These are phyloP conservation scores for Tupaia chinensis DNA, from an alignment of 2,113 vertebrate genomes.

Conservation along the genomic window DNA sequence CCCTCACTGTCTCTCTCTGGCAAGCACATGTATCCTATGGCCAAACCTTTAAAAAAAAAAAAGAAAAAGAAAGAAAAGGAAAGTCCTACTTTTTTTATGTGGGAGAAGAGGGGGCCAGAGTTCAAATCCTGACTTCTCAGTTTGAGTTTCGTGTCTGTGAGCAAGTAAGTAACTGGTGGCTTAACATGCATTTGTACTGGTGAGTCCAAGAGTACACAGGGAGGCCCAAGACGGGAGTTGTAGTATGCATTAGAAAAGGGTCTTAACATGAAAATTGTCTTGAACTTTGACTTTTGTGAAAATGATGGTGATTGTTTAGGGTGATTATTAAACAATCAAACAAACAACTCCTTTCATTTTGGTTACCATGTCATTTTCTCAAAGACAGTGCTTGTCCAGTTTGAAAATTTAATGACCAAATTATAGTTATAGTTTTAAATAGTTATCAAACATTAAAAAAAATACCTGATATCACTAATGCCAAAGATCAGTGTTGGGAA, in stretches of 20 bases:
- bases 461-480: background rate
- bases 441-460: background rate
- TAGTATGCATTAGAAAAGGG: background rate
- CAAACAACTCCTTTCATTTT: background rate
- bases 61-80: background rate
- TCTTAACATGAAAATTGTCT: background rate
- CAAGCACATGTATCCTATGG: no score
- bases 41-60: no score
- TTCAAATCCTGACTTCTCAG: background rate
- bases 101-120: background rate
- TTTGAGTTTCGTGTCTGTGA: background rate
- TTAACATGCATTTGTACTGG: background rate
- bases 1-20: no score
- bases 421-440: background rate
- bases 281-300: background rate
- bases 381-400: background rate
- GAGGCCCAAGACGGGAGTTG: background rate
- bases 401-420: background rate
- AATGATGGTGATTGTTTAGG: background rate
- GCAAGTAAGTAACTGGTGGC: background rate
- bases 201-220: background rate
- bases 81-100: background rate
- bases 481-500: background rate
- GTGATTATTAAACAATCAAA: background rate
- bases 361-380: slow-evolving; percentile 18